Percentiles rank a stretch among this genome's conserved stretches.
Evolutionary conservation across 2,797 vertebrate species (phyloP).

Genomic region (Chloroceryle inda): DNA sequence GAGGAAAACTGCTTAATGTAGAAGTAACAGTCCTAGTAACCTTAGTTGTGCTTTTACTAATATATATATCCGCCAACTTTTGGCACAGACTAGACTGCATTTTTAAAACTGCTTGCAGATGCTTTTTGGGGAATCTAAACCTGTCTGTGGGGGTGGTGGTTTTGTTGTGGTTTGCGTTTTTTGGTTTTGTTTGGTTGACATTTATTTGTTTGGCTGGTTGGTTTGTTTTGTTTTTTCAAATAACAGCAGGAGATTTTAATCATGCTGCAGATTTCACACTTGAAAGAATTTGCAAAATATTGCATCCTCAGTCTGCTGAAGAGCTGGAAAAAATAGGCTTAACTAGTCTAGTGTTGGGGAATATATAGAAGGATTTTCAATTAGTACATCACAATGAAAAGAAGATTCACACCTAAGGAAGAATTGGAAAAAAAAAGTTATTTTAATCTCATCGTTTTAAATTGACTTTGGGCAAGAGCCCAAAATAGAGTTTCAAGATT

Average conservation of each 20-base stretch:
- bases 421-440: not conserved
- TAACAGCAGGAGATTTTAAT: constrained; percentile 60
- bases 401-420: constrained; percentile 14
- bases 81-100: not conserved
- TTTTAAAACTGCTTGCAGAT: constrained; percentile 70
- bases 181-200: not conserved
- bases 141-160: not conserved
- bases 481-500: not conserved
- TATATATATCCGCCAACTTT: constrained; percentile 43
- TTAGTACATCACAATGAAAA: not conserved
- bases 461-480: not conserved
- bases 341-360: constrained; percentile 21
- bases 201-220: too few relatives aligned
- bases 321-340: constrained; percentile 46
- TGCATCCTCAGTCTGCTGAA: constrained; percentile 51
- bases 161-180: not conserved
- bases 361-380: constrained; percentile 32
- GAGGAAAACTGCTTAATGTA: constrained; percentile 61
- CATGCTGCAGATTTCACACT: constrained; percentile 64
- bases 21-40: constrained; percentile 30
- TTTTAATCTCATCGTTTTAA: constrained; percentile 29
- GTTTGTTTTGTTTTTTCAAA: not conserved
- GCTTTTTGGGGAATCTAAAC: constrained; percentile 44
- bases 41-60: constrained; percentile 60
- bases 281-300: constrained; percentile 61